A percentile compares a stretch with the other conserved stretches of the same genome.
Evolutionary conservation across 2,888 invertebrate genomes (phyloP).

Genomic region (Gari tellinella): DNA sequence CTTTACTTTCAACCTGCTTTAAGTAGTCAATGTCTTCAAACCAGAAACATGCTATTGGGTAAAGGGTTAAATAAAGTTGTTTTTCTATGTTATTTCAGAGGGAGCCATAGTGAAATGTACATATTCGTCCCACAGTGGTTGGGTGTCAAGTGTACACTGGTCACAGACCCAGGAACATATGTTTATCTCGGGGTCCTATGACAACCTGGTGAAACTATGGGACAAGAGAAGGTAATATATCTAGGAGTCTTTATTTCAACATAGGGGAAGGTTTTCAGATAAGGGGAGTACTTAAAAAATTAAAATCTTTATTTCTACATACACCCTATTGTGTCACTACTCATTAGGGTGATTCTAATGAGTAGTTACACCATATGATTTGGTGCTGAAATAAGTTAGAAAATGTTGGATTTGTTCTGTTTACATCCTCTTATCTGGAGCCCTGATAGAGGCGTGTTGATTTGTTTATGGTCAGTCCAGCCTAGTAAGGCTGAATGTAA

Average conservation of each 20-base stretch:
- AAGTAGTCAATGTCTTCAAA: too few species aligned
- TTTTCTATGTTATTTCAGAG: conserved; percentile 89
- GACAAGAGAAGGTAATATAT: conserved; percentile 92
- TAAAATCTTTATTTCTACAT: too few species aligned
- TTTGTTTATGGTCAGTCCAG: not conserved
- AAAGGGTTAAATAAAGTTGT: too few species aligned
- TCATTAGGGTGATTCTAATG: not conserved
- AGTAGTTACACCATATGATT: too few species aligned
- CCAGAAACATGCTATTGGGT: too few species aligned
- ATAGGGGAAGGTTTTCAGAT: not conserved
- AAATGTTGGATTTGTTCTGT: too few species aligned
- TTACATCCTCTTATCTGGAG: too few species aligned
- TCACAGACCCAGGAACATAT: conserved; percentile 91
- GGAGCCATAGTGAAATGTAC: conserved; percentile 94
- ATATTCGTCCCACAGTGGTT: conserved; percentile 94
- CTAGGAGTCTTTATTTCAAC: not conserved
- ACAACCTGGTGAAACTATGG: conserved; percentile 96
- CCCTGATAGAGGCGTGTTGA: not conserved
- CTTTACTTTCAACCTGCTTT: too few species aligned
- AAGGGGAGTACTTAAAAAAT: too few species aligned
- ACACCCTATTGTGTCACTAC: not conserved
- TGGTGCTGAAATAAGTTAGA: too few species aligned
- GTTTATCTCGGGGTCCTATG: conserved; percentile 97
- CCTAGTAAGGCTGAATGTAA: too few species aligned
- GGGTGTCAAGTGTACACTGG: conserved; percentile 97